These are phyloP conservation scores for Cinclus mexicanus DNA, from an alignment of 2,113 vertebrate genomes.

Conservation along the genomic window DNA sequence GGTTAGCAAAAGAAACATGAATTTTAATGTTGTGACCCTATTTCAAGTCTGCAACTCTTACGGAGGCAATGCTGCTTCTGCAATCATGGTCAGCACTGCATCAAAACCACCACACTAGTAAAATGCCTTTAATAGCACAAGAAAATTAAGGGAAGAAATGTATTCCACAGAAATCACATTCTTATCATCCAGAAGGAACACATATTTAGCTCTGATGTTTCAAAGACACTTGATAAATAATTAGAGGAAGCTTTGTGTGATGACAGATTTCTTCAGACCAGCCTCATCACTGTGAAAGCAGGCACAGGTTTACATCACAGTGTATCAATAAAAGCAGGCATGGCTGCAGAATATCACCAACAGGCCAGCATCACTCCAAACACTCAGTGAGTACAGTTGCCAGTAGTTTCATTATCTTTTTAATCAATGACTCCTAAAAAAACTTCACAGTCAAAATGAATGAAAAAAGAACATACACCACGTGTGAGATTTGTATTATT, in stretches of 20 bases:
- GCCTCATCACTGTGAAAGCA: background rate
- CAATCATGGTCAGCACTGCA: background rate
- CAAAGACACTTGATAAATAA: background rate
- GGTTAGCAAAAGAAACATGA: background rate
- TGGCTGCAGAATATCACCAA: background rate
- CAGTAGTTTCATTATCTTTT: background rate
- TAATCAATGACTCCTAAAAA: background rate
- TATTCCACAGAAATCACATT: background rate
- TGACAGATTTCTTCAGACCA: background rate
- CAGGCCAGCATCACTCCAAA: background rate
- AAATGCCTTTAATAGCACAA: background rate
- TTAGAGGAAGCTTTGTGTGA: background rate
- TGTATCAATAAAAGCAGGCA: background rate
- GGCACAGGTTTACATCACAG: background rate
- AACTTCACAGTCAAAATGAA: background rate
- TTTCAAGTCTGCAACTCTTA: background rate
- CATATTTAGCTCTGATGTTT: background rate
- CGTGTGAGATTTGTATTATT: accelerated
- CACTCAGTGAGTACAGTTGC: background rate
- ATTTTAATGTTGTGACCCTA: background rate
- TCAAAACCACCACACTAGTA: background rate
- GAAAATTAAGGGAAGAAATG: background rate
- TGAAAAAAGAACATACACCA: background rate
- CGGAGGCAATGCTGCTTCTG: background rate
- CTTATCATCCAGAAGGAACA: background rate